phyloP scores from a whole-genome alignment of 2,888 invertebrate genomes.

The Pteria penguin region DNA sequence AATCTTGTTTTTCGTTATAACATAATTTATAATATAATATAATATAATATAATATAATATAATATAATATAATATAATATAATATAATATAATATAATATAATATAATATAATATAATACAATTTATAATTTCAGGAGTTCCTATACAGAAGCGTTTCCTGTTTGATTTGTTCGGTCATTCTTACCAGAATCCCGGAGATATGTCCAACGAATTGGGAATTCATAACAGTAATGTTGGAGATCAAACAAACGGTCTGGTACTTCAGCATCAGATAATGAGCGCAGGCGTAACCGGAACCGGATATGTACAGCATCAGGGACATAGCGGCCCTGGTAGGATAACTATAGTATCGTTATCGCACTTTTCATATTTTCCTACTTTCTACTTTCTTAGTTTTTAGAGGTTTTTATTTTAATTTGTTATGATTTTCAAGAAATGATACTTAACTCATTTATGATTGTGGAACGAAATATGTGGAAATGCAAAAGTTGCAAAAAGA shows the following conservation, averaged over 20 bases:
- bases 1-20: too few species aligned
- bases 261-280: conserved; percentile 1
- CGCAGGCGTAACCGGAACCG: conserved; percentile 8
- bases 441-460: too few species aligned
- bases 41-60: too few species aligned
- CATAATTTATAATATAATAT: too few species aligned
- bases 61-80: too few species aligned
- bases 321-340: conserved; percentile 21
- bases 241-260: conserved; percentile 8
- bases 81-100: too few species aligned
- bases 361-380: background rate
- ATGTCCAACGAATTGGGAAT: conserved; percentile 38
- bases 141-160: conserved; percentile 3
- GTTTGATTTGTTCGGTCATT: background rate
- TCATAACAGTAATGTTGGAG: conserved; percentile 27
- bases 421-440: too few species aligned
- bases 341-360: background rate
- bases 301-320: conserved; percentile 24
- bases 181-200: conserved; percentile 38
- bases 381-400: background rate
- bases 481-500: too few species aligned
- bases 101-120: too few species aligned
- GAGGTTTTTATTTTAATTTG: too few species aligned
- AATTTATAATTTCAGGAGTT: too few species aligned
- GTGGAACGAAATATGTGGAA: too few species aligned